Percentiles rank a stretch among this genome's conserved stretches.
Conservation (phyloP, 2,888 invertebrate species). For the Oscheius sp. region DNA sequence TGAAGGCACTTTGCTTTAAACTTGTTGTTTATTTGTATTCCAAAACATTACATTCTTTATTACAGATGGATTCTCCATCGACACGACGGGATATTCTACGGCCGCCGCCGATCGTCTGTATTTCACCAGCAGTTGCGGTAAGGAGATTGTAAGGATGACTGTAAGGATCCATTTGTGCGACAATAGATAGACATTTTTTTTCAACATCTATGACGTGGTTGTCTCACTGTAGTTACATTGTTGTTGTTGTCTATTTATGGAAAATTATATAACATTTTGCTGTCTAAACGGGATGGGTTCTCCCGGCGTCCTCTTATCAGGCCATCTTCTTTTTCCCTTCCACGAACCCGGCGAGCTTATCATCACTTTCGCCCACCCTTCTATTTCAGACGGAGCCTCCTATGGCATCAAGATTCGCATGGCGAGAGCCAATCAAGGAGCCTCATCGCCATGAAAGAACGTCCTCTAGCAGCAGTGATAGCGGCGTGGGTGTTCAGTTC, state of each 20-base stretch:
- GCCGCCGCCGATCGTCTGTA: conserved; percentile 27
- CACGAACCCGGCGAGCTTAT: conserved; percentile 24
- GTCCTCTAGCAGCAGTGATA: conserved; percentile 20
- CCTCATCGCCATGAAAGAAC: conserved; percentile 25
- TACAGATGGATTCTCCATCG: conserved; percentile 20
- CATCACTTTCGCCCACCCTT: not conserved
- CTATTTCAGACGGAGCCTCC: conserved; percentile 11
- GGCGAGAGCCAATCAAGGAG: conserved; percentile 11
- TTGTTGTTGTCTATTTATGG: too few relatives aligned
- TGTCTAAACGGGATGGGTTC: too few relatives aligned
- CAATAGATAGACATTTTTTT: too few relatives aligned
- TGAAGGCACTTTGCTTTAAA: not conserved
- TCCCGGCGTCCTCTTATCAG: not conserved
- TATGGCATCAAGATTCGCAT: conserved; percentile 9
- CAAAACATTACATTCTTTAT: too few relatives aligned
- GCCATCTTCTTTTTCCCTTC: conserved; percentile 17
- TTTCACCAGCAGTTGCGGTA: conserved; percentile 17
- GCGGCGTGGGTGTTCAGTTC: conserved; percentile 29
- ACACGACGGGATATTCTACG: conserved; percentile 16
- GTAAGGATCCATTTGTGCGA: too few relatives aligned
- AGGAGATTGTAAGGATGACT: too few relatives aligned
- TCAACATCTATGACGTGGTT: too few relatives aligned
- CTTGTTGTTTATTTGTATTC: not conserved
- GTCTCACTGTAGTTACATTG: too few relatives aligned
- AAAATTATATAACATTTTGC: too few relatives aligned